phyloP scores from a whole-genome alignment of 1,140 invertebrate species.

The Dryas iulia region DNA sequence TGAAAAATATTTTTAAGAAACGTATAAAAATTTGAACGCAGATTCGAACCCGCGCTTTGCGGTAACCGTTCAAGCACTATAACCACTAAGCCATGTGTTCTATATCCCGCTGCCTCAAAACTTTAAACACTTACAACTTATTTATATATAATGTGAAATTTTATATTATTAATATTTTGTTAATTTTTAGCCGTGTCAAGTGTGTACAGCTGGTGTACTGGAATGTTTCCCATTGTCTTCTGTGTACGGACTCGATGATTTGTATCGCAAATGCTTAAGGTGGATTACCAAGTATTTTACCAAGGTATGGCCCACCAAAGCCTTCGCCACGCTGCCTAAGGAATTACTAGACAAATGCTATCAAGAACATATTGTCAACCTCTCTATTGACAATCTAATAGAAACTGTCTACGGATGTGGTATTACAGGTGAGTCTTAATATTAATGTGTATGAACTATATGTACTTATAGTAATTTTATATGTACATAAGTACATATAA shows the following conservation, averaged over 20 bases:
- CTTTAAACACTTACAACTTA: too few species aligned
- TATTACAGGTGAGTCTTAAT: constrained; percentile 55
- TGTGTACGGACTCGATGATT: constrained; percentile 92
- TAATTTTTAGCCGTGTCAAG: constrained; percentile 85
- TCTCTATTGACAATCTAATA: constrained; percentile 78
- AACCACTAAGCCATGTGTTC: too few species aligned
- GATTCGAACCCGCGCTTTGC: too few species aligned
- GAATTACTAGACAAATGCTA: constrained; percentile 91
- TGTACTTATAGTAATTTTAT: too few species aligned
- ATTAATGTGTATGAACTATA: too few species aligned
- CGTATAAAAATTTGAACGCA: too few species aligned
- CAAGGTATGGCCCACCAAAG: constrained; percentile 92
- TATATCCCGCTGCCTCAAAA: too few species aligned
- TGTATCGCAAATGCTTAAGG: constrained; percentile 90
- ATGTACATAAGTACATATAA: too few species aligned
- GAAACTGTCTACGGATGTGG: constrained; percentile 69
- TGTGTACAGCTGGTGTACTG: constrained; percentile 88
- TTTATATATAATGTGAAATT: not conserved
- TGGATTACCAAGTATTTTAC: constrained; percentile 93
- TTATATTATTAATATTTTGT: not conserved
- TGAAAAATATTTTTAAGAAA: too few species aligned
- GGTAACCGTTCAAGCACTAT: too few species aligned
- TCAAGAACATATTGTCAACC: constrained; percentile 88
- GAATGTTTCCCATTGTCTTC: constrained; percentile 91
- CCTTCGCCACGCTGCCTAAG: constrained; percentile 89